Conservation (phyloP, 2,797 vertebrate species). For the Microtus agrestis region DNA sequence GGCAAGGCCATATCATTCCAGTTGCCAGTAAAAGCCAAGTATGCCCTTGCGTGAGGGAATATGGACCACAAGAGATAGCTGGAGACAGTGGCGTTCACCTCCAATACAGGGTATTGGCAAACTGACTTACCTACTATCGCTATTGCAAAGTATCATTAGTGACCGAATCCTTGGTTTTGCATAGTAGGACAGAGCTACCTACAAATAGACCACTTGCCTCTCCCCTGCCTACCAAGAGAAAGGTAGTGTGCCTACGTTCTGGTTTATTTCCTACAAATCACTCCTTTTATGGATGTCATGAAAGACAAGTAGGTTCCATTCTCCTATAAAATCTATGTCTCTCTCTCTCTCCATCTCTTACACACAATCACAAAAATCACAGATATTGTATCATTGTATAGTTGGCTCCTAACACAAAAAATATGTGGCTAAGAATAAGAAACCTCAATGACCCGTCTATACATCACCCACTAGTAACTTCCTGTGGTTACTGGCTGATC, state of each 20-base stretch:
- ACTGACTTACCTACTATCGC: constrained; percentile 1
- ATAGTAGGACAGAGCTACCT: not conserved
- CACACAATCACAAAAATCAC: constrained; percentile 7
- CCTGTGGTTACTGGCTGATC: constrained; percentile 42
- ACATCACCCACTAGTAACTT: constrained; percentile 43
- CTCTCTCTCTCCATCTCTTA: no score
- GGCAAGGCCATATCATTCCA: not conserved
- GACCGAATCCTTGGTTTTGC: not conserved
- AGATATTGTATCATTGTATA: constrained; percentile 42
- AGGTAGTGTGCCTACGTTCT: not conserved
- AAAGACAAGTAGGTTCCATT: not conserved
- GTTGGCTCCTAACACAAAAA: constrained; percentile 11
- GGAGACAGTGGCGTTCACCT: not conserved
- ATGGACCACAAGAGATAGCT: not conserved
- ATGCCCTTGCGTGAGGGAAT: not conserved
- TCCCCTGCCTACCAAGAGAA: not conserved
- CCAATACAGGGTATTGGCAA: not conserved
- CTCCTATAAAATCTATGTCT: constrained; percentile 37
- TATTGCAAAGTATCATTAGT: not conserved
- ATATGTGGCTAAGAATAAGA: constrained; percentile 46
- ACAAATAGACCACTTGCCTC: not conserved
- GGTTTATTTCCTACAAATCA: constrained; percentile 9
- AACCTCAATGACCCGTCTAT: not conserved
- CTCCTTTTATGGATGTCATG: constrained; percentile 23
- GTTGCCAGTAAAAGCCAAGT: not conserved